Evolutionary conservation across 23 tunicate genomes (phyloP).

Genomic region (Styela clava): DNA sequence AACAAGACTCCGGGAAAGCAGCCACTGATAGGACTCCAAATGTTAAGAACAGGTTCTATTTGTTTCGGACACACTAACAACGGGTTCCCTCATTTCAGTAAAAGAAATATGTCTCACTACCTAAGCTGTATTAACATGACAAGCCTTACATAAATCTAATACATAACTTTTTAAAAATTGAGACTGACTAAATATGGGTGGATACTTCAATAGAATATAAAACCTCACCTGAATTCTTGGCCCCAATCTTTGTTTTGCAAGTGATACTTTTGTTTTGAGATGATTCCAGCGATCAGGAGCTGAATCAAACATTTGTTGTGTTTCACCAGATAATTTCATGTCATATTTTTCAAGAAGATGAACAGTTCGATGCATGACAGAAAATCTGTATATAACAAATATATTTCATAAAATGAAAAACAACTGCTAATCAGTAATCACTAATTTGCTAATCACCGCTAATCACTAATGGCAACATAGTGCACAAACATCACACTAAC

Average conservation of each 20-base stretch:
- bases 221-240: conserved; percentile 84
- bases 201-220: too few species aligned
- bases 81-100: too few species aligned
- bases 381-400: conserved; percentile 34
- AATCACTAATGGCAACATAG: too few species aligned
- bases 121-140: too few species aligned
- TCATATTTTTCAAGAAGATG: conserved; percentile 84
- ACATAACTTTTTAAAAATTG: too few species aligned
- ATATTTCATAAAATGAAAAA: not conserved
- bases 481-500: too few species aligned
- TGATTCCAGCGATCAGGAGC: conserved; percentile 96
- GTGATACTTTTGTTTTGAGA: conserved; percentile 89
- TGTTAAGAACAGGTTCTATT: conserved; percentile 2
- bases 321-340: conserved; percentile 73
- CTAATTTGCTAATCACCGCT: not conserved
- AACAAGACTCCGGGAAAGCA: too few species aligned
- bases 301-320: conserved; percentile 78
- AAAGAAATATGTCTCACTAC: too few species aligned
- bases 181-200: too few species aligned
- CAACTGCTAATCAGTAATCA: not conserved
- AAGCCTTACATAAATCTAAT: too few species aligned
- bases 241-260: conserved; percentile 92
- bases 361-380: conserved; percentile 88
- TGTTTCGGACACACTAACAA: too few species aligned
- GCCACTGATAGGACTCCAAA: too few species aligned